phyloP scores from a whole-genome alignment of 2,888 invertebrate species.

The Drosophila subsilvestris region DNA sequence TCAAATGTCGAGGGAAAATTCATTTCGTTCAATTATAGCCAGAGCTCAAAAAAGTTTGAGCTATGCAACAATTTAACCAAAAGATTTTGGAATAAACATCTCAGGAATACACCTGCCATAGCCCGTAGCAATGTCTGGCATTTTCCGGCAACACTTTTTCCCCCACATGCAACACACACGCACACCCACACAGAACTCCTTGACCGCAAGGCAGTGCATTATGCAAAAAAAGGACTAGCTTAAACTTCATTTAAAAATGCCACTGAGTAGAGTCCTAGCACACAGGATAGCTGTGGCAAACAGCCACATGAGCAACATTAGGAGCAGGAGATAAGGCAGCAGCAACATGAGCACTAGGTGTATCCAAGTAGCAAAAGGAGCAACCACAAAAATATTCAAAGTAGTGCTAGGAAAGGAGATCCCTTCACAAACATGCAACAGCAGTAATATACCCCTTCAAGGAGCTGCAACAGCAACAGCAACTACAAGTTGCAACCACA shows the following conservation, averaged over 20 bases:
- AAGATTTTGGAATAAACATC: conserved; percentile 5
- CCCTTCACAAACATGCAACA: not conserved
- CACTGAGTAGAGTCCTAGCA: conserved; percentile 39
- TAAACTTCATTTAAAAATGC: conserved; percentile 72
- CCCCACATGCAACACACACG: conserved; percentile 42
- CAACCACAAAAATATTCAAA: not conserved
- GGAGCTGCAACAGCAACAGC: not conserved
- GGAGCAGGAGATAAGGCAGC: too few species aligned
- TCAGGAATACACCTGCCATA: conserved; percentile 6
- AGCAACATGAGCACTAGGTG: not conserved
- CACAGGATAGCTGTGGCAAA: not conserved
- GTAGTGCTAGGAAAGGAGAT: not conserved
- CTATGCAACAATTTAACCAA: not conserved
- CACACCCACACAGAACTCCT: conserved; percentile 25
- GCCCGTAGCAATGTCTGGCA: conserved; percentile 52
- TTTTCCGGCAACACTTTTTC: conserved; percentile 25
- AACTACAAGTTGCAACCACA: conserved; percentile 2
- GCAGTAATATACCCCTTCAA: not conserved
- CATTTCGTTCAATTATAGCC: not conserved
- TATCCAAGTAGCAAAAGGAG: too few species aligned
- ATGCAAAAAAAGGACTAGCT: conserved; percentile 46
- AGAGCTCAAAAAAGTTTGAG: not conserved
- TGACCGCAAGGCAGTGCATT: conserved; percentile 68
- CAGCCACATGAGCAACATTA: not conserved
- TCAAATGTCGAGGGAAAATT: not conserved